Evolutionary conservation across 2,113 vertebrate genomes (phyloP).

Genomic region (Pachyramphus minor): DNA sequence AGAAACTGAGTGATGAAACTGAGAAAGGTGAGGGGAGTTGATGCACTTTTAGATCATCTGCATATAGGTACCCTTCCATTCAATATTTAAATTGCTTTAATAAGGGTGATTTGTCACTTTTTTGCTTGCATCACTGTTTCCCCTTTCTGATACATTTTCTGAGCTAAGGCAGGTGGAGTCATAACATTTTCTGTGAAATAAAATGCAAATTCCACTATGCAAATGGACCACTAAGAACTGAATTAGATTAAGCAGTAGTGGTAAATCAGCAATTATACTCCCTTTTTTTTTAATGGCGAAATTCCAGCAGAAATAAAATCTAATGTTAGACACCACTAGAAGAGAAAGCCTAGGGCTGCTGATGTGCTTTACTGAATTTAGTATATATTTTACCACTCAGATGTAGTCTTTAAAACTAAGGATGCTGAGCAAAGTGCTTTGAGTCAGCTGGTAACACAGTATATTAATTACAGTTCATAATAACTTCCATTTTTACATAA

Average conservation of each 20-base stretch:
- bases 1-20: not conserved
- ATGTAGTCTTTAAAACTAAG: not conserved
- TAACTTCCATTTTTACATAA: constrained; percentile 50
- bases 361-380: constrained; percentile 9
- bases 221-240: constrained; percentile 66
- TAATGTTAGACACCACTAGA: not conserved
- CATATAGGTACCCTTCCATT: not conserved
- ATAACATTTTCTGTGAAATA: constrained; percentile 65
- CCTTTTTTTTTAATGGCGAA: not conserved
- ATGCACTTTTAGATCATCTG: not conserved
- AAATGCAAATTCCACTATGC: constrained; percentile 66
- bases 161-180: constrained; percentile 57
- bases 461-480: constrained; percentile 42
- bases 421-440: constrained; percentile 29
- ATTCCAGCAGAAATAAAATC: constrained; percentile 46
- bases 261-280: constrained; percentile 65
- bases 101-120: not conserved
- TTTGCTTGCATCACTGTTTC: not conserved
- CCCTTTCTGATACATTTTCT: not conserved
- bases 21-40: accelerated
- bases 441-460: not conserved
- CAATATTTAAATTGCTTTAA: not conserved
- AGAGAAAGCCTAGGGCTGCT: not conserved
- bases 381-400: not conserved
- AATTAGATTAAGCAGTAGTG: constrained; percentile 67